phyloP scores from a whole-genome alignment of 2,888 invertebrate species.

The Oscheius sp. region DNA sequence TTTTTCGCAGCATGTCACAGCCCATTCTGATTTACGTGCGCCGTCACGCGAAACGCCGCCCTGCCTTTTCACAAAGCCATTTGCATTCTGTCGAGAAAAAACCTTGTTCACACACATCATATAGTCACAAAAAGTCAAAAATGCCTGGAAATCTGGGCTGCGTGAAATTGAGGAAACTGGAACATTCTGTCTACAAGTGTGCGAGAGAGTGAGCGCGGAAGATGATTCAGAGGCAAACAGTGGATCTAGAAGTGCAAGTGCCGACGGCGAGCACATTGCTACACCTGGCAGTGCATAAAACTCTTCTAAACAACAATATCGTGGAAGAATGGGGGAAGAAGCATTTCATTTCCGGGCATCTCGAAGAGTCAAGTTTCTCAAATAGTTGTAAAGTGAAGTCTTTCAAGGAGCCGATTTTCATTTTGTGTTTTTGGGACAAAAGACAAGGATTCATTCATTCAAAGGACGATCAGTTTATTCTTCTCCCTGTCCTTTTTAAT shows the following conservation, averaged over 20 bases:
- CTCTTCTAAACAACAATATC: too few relatives aligned
- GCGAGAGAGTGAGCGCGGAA: constrained; percentile 7
- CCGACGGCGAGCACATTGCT: constrained; percentile 22
- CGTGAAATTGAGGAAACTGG: constrained; percentile 27
- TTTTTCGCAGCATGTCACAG: constrained; percentile 24
- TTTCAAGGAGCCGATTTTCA: too few relatives aligned
- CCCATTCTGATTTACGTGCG: constrained; percentile 33
- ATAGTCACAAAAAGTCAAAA: neutral
- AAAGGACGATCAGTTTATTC: too few relatives aligned
- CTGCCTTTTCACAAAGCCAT: constrained; percentile 1
- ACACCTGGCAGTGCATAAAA: constrained; percentile 12
- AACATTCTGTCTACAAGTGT: constrained; percentile 31
- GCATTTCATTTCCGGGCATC: too few relatives aligned
- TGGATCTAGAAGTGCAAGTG: constrained; percentile 27
- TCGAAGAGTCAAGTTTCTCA: too few relatives aligned
- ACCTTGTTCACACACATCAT: neutral
- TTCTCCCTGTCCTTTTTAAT: too few relatives aligned
- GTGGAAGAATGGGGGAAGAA: too few relatives aligned
- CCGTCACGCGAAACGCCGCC: constrained; percentile 22
- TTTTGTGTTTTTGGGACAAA: too few relatives aligned
- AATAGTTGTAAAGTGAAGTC: too few relatives aligned
- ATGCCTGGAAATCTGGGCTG: neutral
- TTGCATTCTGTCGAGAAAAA: constrained; percentile 10
- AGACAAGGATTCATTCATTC: too few relatives aligned
- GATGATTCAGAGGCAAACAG: constrained; percentile 34